A percentile compares a stretch with the other conserved stretches of the same genome.
Evolutionary conservation across 2,113 vertebrate species (phyloP).

Genomic region (Hemicordylus capensis): DNA sequence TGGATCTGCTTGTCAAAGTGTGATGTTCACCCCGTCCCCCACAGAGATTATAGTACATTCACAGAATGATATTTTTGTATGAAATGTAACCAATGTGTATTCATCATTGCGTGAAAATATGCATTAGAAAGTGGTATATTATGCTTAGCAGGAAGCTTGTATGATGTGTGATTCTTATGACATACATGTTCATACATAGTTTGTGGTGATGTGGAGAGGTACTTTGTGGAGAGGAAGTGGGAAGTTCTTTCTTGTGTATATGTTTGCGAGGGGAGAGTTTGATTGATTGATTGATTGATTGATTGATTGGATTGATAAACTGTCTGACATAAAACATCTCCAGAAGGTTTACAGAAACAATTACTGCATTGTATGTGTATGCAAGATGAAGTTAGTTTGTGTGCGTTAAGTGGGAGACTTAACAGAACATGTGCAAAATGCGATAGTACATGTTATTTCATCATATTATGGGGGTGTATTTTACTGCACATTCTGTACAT

Average conservation of each 20-base stretch:
- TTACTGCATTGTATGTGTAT: not conserved
- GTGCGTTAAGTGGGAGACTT: not conserved
- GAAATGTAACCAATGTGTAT: rapidly evolving
- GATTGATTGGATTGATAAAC: too few relatives aligned
- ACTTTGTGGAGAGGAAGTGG: not conserved
- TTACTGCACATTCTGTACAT: too few relatives aligned
- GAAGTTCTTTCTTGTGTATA: not conserved
- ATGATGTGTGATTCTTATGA: not conserved
- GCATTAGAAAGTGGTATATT: not conserved
- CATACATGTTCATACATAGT: not conserved
- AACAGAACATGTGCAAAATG: not conserved
- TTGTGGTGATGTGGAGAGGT: not conserved
- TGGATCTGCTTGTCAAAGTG: not conserved
- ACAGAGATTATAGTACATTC: too few relatives aligned
- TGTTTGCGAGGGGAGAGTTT: not conserved
- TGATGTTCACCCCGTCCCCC: too few relatives aligned
- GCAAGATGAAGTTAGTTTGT: not conserved
- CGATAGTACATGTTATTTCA: not conserved
- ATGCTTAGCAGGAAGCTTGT: rapidly evolving
- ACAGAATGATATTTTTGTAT: not conserved
- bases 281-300: too few relatives aligned
- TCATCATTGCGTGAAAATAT: not conserved
- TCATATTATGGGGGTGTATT: not conserved
- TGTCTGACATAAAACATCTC: too few relatives aligned
- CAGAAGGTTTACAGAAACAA: too few relatives aligned